Conservation (phyloP, 2,888 invertebrate species). For the Limnephilus rhombicus region DNA sequence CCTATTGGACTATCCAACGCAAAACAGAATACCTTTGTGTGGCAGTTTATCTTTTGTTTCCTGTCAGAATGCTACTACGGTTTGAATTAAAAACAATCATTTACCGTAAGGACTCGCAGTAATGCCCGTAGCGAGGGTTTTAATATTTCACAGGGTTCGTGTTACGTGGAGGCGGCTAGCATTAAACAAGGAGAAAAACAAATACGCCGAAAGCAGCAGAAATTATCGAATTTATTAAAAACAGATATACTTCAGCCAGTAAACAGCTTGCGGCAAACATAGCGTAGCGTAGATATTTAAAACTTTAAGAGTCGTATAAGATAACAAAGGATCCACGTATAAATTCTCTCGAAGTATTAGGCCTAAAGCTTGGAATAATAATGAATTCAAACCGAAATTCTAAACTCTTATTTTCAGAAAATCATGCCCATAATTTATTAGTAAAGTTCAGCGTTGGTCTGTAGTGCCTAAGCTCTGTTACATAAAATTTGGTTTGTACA, state of each 20-base stretch:
- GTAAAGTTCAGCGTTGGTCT: not conserved
- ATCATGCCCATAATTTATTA: not conserved
- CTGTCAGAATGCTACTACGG: not conserved
- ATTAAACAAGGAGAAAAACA: not conserved
- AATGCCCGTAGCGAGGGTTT: not conserved
- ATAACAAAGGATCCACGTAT: not conserved
- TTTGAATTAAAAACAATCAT: slow-evolving; percentile 1
- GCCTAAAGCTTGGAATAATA: no score
- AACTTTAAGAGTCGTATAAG: not conserved
- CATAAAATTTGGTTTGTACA: not conserved
- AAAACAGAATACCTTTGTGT: not conserved
- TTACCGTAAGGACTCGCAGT: not conserved
- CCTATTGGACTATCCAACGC: not conserved
- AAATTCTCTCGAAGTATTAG: not conserved
- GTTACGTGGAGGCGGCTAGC: not conserved
- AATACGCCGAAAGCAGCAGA: not conserved
- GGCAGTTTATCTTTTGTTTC: not conserved
- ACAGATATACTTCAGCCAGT: not conserved
- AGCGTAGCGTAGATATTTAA: no score
- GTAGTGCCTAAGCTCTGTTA: not conserved
- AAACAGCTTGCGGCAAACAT: not conserved
- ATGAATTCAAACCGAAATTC: not conserved
- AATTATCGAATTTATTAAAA: not conserved
- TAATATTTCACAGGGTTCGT: not conserved
- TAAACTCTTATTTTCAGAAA: not conserved